Base-by-base conservation (phyloP, 2,888 invertebrate genomes). In the Agapetus fuscipes region DNA sequence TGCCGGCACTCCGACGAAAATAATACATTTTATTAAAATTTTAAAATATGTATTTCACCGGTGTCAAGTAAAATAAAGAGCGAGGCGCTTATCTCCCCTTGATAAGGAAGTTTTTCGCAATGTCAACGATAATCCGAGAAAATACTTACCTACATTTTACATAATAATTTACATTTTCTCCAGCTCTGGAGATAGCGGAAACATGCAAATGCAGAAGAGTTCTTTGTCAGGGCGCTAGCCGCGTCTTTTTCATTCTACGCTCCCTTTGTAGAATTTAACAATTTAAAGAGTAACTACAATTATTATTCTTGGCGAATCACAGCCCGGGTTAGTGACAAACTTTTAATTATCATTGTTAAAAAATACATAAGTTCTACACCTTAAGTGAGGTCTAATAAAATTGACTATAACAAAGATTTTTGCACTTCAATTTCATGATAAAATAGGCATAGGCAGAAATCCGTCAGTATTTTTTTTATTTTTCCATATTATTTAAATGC, bases 121-220 rank as follows among this genome's bases (percentile, higher is more conserved):
- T 41, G 37, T 41, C 41, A 28, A 37, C 37, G 41, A 41, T 41
- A 37, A 41, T 37, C 37, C 26, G 41, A 33, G 37, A 39, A 41
- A 41, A 37, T 41, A 37, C 37, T 41, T 32, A n/a, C n/a, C n/a
- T n/a, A 30, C 41, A 32, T 37, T 37, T 41, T 37, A 41, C 33
- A 41, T 41, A 41, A 41, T 41, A 41, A 41, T 41, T 41, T 41
- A 41, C 41, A 30, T 41, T 41, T 41, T 26, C 20, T 30, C 30
- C n/a, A 17, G 25, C 25, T 13, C 31, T 10, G 7, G 9, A 15
- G 20, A 34, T 24, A 34, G 12, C 24, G 26, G 27, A 26, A 30
- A 30, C 37, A 37, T 30, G 30, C 37, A 17, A 31, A 37, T 37
- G 30, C 17, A 5, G n/a, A 37, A 17, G 29, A n/a, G 9, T 37